These are phyloP conservation scores for Idaea straminata DNA, from an alignment of 2,888 invertebrate genomes.

Conservation along the genomic window DNA sequence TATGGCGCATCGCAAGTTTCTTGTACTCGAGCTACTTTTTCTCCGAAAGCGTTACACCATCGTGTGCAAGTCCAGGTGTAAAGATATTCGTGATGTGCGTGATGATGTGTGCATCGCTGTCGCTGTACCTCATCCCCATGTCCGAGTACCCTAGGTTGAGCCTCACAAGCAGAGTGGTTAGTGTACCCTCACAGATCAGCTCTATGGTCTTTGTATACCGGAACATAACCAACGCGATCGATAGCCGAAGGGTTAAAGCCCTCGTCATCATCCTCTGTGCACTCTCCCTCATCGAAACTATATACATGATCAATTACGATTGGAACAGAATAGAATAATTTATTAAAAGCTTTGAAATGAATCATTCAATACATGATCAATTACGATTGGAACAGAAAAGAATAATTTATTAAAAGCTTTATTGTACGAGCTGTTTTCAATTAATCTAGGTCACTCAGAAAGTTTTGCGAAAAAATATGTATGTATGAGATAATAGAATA, in stretches of 20 bases:
- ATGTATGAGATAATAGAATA: too few species aligned
- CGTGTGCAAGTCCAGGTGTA: slow-evolving; percentile 14
- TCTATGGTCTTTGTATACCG: slow-evolving; percentile 41
- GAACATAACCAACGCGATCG: slow-evolving; percentile 36
- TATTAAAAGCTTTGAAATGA: too few species aligned
- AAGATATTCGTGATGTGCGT: slow-evolving; percentile 21
- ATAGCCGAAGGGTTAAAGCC: slow-evolving; percentile 35
- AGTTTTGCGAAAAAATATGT: too few species aligned
- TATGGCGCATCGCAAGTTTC: slow-evolving; percentile 40
- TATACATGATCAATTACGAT: slow-evolving; percentile 44
- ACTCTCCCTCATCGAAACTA: slow-evolving; percentile 39
- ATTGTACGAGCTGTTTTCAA: too few species aligned
- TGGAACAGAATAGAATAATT: slow-evolving; percentile 30
- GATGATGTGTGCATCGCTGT: slow-evolving; percentile 29
- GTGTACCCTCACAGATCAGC: slow-evolving; percentile 45
- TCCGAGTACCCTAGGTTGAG: slow-evolving; percentile 39
- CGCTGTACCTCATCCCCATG: slow-evolving; percentile 30
- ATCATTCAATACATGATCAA: slow-evolving; percentile 49
- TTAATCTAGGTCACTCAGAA: too few species aligned
- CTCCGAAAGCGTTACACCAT: slow-evolving; percentile 34
- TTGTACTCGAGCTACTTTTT: slow-evolving; percentile 43
- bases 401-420: not conserved
- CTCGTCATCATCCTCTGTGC: slow-evolving; percentile 35
- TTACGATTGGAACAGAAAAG: slow-evolving; percentile 37
- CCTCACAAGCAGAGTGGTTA: slow-evolving; percentile 39